A percentile compares a stretch with the other conserved stretches of the same genome.
Conservation (phyloP, 2,113 vertebrate genomes). For the Takifugu bimaculatus region DNA sequence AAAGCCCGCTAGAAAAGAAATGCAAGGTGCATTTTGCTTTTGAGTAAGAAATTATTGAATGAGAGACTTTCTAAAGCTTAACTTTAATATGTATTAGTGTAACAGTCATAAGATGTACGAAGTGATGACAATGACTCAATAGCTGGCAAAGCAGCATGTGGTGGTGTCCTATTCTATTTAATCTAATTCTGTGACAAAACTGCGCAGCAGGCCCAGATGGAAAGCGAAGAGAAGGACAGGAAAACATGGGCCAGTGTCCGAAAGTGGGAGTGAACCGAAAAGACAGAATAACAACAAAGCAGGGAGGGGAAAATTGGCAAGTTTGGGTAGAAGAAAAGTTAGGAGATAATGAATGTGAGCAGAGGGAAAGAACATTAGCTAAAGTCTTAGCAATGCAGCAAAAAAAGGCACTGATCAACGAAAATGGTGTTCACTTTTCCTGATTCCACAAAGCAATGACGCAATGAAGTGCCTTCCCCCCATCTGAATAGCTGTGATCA, state of each 20-base stretch:
- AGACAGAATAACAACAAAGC: background rate
- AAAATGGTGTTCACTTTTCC: too few relatives aligned
- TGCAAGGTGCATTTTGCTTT: background rate
- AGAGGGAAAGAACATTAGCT: background rate
- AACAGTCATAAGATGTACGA: too few relatives aligned
- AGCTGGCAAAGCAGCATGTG: background rate
- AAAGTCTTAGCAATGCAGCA: background rate
- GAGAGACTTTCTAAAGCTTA: constrained; percentile 21
- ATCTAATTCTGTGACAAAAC: constrained; percentile 13
- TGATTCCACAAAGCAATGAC: background rate
- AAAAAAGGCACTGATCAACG: background rate
- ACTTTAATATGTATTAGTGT: too few relatives aligned
- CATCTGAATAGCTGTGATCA: background rate
- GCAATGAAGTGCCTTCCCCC: background rate
- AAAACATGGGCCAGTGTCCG: background rate
- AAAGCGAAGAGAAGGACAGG: constrained; percentile 10
- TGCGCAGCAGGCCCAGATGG: constrained; percentile 53
- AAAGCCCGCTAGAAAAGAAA: background rate
- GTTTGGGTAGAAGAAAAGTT: constrained; percentile 8
- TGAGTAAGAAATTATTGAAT: background rate
- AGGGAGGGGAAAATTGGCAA: background rate
- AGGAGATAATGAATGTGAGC: constrained; percentile 1
- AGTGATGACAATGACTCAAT: background rate
- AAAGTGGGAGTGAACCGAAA: constrained; percentile 22
- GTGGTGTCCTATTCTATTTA: constrained; percentile 3